Base-by-base conservation (phyloP, 2,888 invertebrate species). In the Parnassius smintheus region DNA sequence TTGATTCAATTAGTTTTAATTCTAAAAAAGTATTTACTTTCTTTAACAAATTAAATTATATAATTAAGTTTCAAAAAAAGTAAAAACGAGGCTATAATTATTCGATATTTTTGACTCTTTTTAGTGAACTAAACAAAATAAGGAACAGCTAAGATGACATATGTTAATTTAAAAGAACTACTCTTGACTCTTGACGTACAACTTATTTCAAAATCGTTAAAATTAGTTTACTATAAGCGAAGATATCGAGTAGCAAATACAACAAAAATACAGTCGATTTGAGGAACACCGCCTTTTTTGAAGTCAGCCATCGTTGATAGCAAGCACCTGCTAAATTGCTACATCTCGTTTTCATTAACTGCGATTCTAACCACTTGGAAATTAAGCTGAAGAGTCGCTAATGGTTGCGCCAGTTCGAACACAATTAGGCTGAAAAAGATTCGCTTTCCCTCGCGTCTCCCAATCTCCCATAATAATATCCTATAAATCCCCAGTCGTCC, bases 401-500 rank as follows among this genome's bases (percentile, higher is more conserved):
- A 64, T 56, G 58, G 63, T 49, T 56, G 41, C 52, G 35, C 44
- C 56, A 51, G 50, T 56, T 51, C 58, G 61, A 61, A 53, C 65
- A 66, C 64, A 67, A 63, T 65, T 70, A 68, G 61, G 54, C 61
- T 65, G 69, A 64, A 70, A 71, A 72, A 70, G 70, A 71, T 70
- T 70, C 68, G 58, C 65, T 66, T 67, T 64, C 66, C 67, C 61
- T 61, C 59, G 63, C 66, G 63, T 66, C 72, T 64, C 68, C 58
- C 65, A 61, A 64, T 66, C 64, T 69, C 72, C 62, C 68, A 70
- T 71, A 68, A 71, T 68, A 70, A 70, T 69, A 72, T 70, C 67
- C 67, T 62, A 66, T 65, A 65, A 62, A 61, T 57, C 68, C 65
- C 70, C 77, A 78, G 77, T 78, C 62, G 69, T 62, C 52, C 57